Percentiles rank a stretch among this genome's conserved stretches.
phyloP scores from a whole-genome alignment of 2,797 vertebrate species.

The Melopsittacus undulatus region DNA sequence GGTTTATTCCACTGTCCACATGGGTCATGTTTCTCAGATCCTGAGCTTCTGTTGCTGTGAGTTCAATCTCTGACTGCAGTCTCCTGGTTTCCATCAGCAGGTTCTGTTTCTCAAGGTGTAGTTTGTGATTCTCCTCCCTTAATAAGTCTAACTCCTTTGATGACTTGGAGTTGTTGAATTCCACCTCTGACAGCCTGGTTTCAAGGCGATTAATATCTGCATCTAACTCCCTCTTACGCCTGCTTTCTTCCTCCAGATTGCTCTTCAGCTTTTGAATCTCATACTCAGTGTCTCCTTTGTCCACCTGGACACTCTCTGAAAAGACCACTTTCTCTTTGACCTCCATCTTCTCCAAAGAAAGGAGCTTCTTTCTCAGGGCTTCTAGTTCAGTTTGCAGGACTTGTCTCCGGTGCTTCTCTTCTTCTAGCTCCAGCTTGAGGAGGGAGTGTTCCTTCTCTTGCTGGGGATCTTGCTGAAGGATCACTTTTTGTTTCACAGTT shows the following conservation, averaged over 20 bases:
- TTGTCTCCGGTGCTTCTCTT: constrained; percentile 88
- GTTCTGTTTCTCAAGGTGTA: constrained; percentile 92
- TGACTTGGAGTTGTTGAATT: constrained; percentile 93
- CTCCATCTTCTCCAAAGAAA: constrained; percentile 86
- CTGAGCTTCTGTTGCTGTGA: constrained; percentile 88
- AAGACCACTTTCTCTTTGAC: constrained; percentile 94
- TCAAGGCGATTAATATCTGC: constrained; percentile 81
- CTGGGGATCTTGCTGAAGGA: constrained; percentile 95
- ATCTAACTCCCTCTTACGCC: constrained; percentile 85
- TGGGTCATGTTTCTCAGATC: constrained; percentile 82
- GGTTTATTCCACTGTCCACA: constrained; percentile 78
- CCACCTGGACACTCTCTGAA: constrained; percentile 93
- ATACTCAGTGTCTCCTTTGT: constrained; percentile 88
- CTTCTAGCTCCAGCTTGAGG: constrained; percentile 89
- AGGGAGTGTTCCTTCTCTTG: constrained; percentile 94
- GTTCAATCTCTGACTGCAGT: constrained; percentile 91
- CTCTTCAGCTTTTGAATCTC: constrained; percentile 90
- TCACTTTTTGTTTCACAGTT: constrained; percentile 94
- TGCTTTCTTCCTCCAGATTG: constrained; percentile 90
- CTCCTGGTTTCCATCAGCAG: constrained; percentile 89
- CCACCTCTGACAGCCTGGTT: constrained; percentile 85
- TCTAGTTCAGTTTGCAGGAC: constrained; percentile 89
- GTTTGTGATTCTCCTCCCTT: constrained; percentile 88
- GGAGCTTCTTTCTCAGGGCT: constrained; percentile 82
- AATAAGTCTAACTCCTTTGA: constrained; percentile 91